A percentile compares a stretch with the other conserved stretches of the same genome.
phyloP scores from a whole-genome alignment of 2,888 invertebrate genomes.

The Hypolimnas misippus region DNA sequence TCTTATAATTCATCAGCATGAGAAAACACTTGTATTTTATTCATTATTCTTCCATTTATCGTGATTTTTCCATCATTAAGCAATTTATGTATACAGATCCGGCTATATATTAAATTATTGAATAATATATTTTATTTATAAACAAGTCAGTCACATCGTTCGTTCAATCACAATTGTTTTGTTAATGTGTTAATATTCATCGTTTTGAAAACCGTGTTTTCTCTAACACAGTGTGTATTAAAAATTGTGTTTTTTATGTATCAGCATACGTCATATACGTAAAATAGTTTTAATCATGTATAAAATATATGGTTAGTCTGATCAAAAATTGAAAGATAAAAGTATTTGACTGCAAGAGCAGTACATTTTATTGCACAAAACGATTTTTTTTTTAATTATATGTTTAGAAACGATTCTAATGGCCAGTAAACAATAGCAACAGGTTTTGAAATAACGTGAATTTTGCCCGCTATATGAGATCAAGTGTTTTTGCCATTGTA shows the following conservation, averaged over 20 bases:
- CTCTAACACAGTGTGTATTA: neutral
- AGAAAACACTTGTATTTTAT: conserved; percentile 14
- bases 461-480: neutral
- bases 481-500: neutral
- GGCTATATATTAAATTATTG: conserved; percentile 25
- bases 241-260: neutral
- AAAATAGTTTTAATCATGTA: neutral
- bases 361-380: too few species aligned
- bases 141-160: neutral
- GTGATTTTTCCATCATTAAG: conserved; percentile 9
- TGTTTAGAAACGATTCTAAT: too few species aligned
- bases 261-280: neutral
- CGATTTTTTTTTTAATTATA: too few species aligned
- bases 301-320: too few species aligned
- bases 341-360: too few species aligned
- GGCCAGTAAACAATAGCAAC: too few species aligned
- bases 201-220: neutral
- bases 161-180: conserved; percentile 6
- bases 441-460: too few species aligned
- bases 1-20: conserved; percentile 33
- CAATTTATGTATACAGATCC: conserved; percentile 41
- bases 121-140: conserved; percentile 30
- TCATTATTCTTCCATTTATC: conserved; percentile 7
- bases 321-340: too few species aligned
- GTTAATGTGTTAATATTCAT: conserved; percentile 12